Evolutionary conservation across 2,888 invertebrate species (phyloP).

Genomic region (Cenopis cana): DNA sequence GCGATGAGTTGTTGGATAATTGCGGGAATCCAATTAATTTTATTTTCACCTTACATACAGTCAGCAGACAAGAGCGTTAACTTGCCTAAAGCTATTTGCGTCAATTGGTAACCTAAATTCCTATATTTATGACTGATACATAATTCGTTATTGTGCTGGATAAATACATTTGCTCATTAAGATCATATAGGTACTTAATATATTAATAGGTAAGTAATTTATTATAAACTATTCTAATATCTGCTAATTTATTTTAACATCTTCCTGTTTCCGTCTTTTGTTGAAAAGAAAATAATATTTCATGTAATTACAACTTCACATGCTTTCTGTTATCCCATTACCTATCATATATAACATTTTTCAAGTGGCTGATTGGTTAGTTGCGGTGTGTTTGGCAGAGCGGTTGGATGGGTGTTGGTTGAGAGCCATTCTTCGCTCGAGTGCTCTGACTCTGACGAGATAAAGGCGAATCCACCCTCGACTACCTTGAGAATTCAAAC

Average conservation of each 20-base stretch:
- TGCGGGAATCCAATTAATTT: conserved; percentile 49
- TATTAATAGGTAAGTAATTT: no score
- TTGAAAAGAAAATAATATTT: neutral
- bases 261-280: neutral
- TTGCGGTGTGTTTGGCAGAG: conserved; percentile 52
- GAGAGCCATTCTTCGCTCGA: conserved; percentile 56
- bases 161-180: no score
- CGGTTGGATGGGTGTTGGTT: conserved; percentile 54
- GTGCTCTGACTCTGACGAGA: conserved; percentile 25
- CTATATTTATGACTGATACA: no score
- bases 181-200: no score
- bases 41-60: neutral
- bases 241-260: neutral
- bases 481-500: conserved; percentile 10
- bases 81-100: no score
- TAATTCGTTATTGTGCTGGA: no score
- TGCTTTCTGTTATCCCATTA: neutral
- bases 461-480: conserved; percentile 26
- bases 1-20: neutral
- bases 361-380: conserved; percentile 53
- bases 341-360: neutral
- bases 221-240: no score
- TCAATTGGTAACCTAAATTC: no score
- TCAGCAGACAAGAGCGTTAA: no score
- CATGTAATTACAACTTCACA: neutral